Evolutionary conservation across 2,113 vertebrate species (phyloP), one percentile per base, ranked within the genome.

Genomic region (Semnornis frantzii): DNA sequence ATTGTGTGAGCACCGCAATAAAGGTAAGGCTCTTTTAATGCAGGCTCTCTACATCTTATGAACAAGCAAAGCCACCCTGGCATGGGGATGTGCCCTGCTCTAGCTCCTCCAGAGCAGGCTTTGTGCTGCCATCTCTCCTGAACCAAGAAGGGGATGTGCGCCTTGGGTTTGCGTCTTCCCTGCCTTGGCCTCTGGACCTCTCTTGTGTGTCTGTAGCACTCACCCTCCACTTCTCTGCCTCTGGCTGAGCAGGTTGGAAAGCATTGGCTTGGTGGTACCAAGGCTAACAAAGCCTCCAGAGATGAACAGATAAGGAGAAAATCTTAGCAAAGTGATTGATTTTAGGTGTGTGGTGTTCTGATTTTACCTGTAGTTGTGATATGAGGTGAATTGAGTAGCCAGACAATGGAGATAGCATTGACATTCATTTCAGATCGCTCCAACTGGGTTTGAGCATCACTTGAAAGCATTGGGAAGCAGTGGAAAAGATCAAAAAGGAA

Each of bases 181-280:
- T 16, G 30, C 28, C 44, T 8, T 2, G 10, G 86, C 68, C 80
- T 54, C 62, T 2, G 1, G 12, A 33, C 55, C 44, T 48, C 59
- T 73, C 65, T 87, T 1, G 0, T 0, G 0, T 8, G 0, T 58
- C 10, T 0, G 7, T 0, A 7, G 25, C 0, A 1, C 69, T 70
- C 12, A 10, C 33, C 44, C 44, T 48, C 33, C 64, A 19, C 25
- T 8, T 74, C 50, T 71, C 16, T 3, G 0, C 59, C 48, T 33
- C 34, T 54, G 11, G 66, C 28, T 1, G 1, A 62, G 62, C 70
- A 9, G 46, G 72, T 50, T 85, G 68, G 31, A 31, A 39, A 66
- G 65, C 8, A 1, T 3, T 55, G 65, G 12, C 39, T 86, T 18
- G 3, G 66, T 23, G 37, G 25, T 27, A 62, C 33, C 8, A 5